phyloP scores from a whole-genome alignment of 2,113 vertebrate genomes.

The Paratilapia polleni region DNA sequence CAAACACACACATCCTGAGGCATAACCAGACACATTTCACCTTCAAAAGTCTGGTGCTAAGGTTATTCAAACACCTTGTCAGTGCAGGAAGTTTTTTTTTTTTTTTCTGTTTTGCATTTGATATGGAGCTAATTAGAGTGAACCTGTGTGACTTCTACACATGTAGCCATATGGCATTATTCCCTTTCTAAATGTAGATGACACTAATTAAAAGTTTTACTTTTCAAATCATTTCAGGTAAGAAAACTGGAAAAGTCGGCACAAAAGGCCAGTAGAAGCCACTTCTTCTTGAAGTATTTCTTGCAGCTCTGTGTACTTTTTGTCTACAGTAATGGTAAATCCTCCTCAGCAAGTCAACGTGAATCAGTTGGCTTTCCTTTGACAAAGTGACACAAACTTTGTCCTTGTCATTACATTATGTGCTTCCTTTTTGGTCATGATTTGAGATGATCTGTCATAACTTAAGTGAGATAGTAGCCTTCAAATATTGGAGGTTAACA shows the following conservation, averaged over 20 bases:
- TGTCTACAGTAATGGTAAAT: neutral
- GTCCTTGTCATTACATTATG: neutral
- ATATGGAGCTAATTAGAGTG: constrained; percentile 20
- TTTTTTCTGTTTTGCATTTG: too few species aligned
- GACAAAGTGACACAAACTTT: neutral
- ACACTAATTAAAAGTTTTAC: constrained; percentile 21
- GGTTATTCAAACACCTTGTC: constrained; percentile 14
- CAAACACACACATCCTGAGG: neutral
- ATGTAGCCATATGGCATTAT: neutral
- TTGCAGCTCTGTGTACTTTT: neutral
- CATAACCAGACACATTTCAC: neutral
- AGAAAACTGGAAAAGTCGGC: neutral
- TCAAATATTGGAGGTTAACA: neutral
- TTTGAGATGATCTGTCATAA: neutral
- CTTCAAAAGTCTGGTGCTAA: constrained; percentile 7
- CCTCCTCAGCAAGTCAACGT: neutral
- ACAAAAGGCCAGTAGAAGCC: neutral
- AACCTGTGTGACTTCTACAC: neutral
- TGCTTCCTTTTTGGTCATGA: neutral
- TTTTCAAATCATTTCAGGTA: neutral
- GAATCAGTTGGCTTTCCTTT: neutral
- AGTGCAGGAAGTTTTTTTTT: neutral
- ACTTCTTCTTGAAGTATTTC: neutral
- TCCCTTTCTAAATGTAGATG: neutral
- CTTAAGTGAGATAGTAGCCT: neutral